Conservation (phyloP, 1,140 invertebrate genomes). For the Drosophila kepulauana region DNA sequence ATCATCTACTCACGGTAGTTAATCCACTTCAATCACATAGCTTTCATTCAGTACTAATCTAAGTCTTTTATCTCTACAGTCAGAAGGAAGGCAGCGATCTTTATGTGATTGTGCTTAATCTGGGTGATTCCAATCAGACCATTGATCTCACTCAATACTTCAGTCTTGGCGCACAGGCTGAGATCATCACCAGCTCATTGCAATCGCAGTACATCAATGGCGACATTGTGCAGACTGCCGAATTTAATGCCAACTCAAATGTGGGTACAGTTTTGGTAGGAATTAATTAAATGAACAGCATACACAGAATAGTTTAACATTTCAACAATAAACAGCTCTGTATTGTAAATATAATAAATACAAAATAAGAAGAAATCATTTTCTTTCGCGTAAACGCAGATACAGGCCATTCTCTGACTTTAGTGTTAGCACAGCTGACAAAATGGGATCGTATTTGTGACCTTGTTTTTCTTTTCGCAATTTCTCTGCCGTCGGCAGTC, state of each 20-base stretch:
- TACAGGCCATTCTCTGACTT: slow-evolving; percentile 77
- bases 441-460: slow-evolving; percentile 75
- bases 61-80: slow-evolving; percentile 14
- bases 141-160: slow-evolving; percentile 67
- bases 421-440: slow-evolving; percentile 66
- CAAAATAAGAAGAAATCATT: slow-evolving; percentile 15
- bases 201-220: slow-evolving; percentile 73
- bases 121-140: slow-evolving; percentile 52
- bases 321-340: slow-evolving; percentile 8
- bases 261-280: slow-evolving; percentile 77
- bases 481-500: slow-evolving; percentile 44
- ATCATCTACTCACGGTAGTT: slow-evolving; percentile 73
- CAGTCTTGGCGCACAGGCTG: slow-evolving; percentile 57
- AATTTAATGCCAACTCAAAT: slow-evolving; percentile 62
- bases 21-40: no score
- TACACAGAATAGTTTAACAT: neutral
- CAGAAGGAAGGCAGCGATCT: slow-evolving; percentile 67
- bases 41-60: neutral
- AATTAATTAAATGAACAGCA: slow-evolving; percentile 36
- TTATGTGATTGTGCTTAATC: slow-evolving; percentile 73
- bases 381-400: slow-evolving; percentile 58
- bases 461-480: slow-evolving; percentile 35
- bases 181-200: slow-evolving; percentile 76
- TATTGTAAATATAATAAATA: neutral
- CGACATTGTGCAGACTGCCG: slow-evolving; percentile 55